Percentiles rank a stretch among this genome's conserved stretches.
Conservation (phyloP, 1,140 invertebrate genomes). For the Pachyrhynchus sulphureomaculatus region DNA sequence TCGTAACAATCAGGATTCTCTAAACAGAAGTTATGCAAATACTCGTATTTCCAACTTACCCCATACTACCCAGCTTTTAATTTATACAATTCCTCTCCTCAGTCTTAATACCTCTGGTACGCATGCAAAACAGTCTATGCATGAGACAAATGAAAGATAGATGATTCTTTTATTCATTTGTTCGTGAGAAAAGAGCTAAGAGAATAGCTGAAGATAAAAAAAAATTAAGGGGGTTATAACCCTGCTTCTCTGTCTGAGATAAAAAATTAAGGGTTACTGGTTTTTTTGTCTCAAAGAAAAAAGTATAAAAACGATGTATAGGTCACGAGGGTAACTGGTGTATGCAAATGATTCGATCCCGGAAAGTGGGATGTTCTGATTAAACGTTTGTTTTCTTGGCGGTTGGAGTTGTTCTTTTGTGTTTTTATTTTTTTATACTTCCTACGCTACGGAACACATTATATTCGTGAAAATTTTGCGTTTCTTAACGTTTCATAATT, state of each 20-base stretch:
- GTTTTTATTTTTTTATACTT: constrained; percentile 12
- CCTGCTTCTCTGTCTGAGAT: not conserved
- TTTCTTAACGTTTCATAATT: no score
- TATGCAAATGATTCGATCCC: constrained; percentile 27
- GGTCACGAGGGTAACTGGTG: constrained; percentile 2
- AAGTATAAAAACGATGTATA: constrained; percentile 14
- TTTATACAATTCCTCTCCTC: constrained; percentile 10
- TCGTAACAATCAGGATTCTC: no score
- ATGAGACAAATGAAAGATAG: constrained; percentile 42
- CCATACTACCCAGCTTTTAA: constrained; percentile 9
- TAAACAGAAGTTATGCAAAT: constrained; percentile 9
- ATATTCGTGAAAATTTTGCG: no score
- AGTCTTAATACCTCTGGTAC: constrained; percentile 20
- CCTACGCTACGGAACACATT: no score
- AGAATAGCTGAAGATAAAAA: constrained; percentile 36
- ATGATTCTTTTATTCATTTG: constrained; percentile 34
- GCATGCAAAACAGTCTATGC: constrained; percentile 23
- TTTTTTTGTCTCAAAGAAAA: constrained; percentile 29
- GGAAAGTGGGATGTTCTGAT: constrained; percentile 23
- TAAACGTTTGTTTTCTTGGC: constrained; percentile 32
- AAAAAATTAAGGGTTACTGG: constrained; percentile 38
- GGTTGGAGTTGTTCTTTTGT: constrained; percentile 3
- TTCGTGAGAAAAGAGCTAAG: constrained; percentile 39
- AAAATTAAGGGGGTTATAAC: constrained; percentile 14
- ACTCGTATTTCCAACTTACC: not conserved